Conservation (phyloP, 2,797 vertebrate species). For the Brachyalestes nurse region DNA sequence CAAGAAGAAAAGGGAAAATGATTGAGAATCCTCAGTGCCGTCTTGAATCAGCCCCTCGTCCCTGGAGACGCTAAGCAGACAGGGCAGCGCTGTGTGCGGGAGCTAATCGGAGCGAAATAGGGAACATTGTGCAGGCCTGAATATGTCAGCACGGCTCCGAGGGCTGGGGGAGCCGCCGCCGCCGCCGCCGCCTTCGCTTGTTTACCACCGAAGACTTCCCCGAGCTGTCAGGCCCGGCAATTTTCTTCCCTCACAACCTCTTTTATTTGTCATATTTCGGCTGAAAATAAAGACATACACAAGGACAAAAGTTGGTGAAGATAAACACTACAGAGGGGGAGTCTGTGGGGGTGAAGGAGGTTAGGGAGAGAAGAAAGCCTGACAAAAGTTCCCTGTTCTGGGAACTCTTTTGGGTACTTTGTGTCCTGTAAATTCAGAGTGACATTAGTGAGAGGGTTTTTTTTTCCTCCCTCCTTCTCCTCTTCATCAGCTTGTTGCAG, state of each 20-base stretch:
- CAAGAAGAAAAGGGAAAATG: constrained; percentile 29
- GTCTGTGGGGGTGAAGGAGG: background rate
- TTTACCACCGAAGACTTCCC: constrained; percentile 54
- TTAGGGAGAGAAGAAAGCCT: constrained; percentile 9
- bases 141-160: constrained; percentile 68
- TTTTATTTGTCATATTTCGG: constrained; percentile 50
- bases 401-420: constrained; percentile 62
- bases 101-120: constrained; percentile 67
- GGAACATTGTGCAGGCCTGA: constrained; percentile 65
- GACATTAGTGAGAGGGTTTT: constrained; percentile 61
- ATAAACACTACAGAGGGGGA: constrained; percentile 30
- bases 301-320: constrained; percentile 48
- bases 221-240: constrained; percentile 61
- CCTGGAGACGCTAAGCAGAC: constrained; percentile 55
- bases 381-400: constrained; percentile 50
- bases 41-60: constrained; percentile 62
- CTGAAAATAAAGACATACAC: constrained; percentile 51
- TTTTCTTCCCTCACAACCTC: constrained; percentile 23
- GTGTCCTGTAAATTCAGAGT: constrained; percentile 72
- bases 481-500: constrained; percentile 39
- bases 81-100: constrained; percentile 49
- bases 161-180: constrained; percentile 32
- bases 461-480: background rate
- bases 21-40: constrained; percentile 63
- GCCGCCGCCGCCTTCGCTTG: constrained; percentile 48